Evolutionary conservation across 1,140 invertebrate genomes (phyloP), one percentile per base, ranked within the genome.

Genomic region (Pygmarrhopalites habei): DNA sequence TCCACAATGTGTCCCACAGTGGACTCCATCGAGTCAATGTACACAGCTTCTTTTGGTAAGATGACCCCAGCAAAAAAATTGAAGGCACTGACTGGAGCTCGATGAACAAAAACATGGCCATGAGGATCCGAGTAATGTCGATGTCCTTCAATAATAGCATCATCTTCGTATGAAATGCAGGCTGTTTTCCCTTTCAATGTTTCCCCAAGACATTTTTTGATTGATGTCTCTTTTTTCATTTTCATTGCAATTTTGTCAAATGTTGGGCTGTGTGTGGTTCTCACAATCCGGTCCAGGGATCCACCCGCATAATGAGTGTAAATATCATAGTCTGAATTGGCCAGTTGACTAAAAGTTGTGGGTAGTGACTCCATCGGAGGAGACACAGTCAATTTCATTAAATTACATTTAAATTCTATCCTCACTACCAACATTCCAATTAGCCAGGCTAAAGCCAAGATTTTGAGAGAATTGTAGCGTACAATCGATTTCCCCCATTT

Each of bases 131-230:
- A 5, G 19, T 39, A 56, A 41, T 56, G 12, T 41, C 23, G 5
- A 14, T 56, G 53, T 21, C 53, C 30, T 41, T 56, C 53, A 7
- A 56, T 56, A 14, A 56, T 56, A 12, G 29, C 53, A 56, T 56
- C 53, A 41, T 56, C 53, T 19, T 56, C 53, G 53, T 56, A 56
- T 7, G 30, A 4, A 39, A 56, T 56, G 19, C 53, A 56, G n/a
- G 53, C 53, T 4, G 53, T 19, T 7, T 39, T 4, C 2, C 35
- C 5, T 19, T 56, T 35, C 12, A 56, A 3, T 7, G 35, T 41
- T 19, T 56, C 35, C 14, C 7, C 12, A 14, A 56, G 14, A 28
- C 53, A 56, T 35, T 56, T 56, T 10, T n/a, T 56, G 7, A 56
- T 56, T 2, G 29, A 39, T 23, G 3, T 25, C 30, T 56, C 29